Conservation (phyloP, 2,888 invertebrate species). For the Hirtodrosophila duncani region DNA sequence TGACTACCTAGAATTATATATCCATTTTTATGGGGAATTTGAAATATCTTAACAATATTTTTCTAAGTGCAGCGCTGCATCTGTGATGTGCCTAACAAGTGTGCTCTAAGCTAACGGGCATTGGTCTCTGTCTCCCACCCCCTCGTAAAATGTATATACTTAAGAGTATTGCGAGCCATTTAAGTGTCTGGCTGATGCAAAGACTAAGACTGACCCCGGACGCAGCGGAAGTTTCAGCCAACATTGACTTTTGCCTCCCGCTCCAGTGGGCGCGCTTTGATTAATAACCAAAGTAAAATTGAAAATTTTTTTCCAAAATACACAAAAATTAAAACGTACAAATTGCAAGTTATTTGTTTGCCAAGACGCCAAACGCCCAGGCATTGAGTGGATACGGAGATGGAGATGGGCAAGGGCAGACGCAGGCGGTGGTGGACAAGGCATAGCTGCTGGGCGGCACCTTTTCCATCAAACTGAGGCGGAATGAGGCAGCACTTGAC, state of each 20-base stretch:
- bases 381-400: neutral
- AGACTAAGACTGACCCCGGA: constrained; percentile 27
- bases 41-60: no score
- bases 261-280: constrained; percentile 55
- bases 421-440: no score
- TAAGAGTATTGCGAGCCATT: neutral
- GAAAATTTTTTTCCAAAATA: constrained; percentile 59
- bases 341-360: constrained; percentile 76
- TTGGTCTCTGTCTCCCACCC: no score
- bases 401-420: neutral
- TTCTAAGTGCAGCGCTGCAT: no score
- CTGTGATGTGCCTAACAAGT: no score
- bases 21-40: no score
- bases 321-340: constrained; percentile 75
- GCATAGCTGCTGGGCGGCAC: no score
- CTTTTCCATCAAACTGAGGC: constrained; percentile 34
- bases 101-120: no score
- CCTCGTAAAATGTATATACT: no score
- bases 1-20: no score
- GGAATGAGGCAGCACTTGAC: constrained; percentile 6
- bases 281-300: constrained; percentile 75
- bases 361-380: constrained; percentile 10
- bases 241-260: constrained; percentile 28
- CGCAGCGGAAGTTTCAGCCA: neutral
- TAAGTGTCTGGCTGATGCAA: no score